Evolutionary conservation across 2,888 invertebrate genomes (phyloP).

Genomic region (Helleia helle): DNA sequence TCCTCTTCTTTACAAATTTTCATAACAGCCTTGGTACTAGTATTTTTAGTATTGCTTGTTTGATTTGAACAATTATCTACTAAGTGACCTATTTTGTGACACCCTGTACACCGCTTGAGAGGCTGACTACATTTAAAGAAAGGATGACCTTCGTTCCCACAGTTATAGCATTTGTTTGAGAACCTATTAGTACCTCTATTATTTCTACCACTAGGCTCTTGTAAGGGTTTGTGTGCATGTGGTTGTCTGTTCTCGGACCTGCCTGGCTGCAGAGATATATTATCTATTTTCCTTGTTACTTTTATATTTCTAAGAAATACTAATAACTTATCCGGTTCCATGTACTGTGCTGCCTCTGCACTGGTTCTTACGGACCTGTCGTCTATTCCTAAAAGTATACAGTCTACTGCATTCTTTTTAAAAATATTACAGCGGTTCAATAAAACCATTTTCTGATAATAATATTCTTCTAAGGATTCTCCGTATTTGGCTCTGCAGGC

Average conservation of each 20-base stretch:
- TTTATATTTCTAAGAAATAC: too few relatives aligned
- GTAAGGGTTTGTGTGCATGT: neutral
- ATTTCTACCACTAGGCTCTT: neutral
- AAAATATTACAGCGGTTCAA: slow-evolving; percentile 19
- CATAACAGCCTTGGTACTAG: neutral
- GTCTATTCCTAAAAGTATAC: slow-evolving; percentile 20
- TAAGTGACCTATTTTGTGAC: slow-evolving; percentile 10
- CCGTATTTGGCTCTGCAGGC: too few relatives aligned
- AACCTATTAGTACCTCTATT: neutral
- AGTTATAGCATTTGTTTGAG: too few relatives aligned
- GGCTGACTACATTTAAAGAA: slow-evolving; percentile 17
- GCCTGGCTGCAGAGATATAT: too few relatives aligned
- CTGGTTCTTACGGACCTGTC: too few relatives aligned
- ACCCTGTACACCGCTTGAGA: slow-evolving; percentile 17
- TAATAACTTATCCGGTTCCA: too few relatives aligned
- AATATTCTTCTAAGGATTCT: slow-evolving; percentile 23
- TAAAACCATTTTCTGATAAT: slow-evolving; percentile 20
- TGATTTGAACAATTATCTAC: neutral
- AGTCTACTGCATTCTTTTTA: slow-evolving; percentile 19
- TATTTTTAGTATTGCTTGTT: neutral
- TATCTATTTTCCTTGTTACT: too few relatives aligned
- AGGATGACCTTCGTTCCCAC: slow-evolving; percentile 17
- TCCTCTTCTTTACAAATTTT: neutral
- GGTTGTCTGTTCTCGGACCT: neutral
- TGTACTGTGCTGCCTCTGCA: too few relatives aligned